Evolutionary conservation across 2,113 vertebrate genomes (phyloP).

Genomic region (Zingel zingel): DNA sequence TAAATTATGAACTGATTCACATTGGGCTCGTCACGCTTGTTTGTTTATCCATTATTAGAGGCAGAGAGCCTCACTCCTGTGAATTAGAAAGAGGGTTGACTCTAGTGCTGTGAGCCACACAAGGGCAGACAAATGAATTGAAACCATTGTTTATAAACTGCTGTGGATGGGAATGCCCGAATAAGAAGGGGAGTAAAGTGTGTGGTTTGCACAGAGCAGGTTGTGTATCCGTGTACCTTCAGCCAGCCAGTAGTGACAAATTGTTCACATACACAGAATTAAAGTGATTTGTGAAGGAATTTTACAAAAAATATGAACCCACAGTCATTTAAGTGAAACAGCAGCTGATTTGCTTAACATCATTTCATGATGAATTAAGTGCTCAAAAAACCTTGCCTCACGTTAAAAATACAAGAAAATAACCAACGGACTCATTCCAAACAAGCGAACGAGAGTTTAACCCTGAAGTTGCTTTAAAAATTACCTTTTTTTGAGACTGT

Average conservation of each 20-base stretch:
- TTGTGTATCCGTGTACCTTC: neutral
- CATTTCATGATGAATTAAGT: neutral
- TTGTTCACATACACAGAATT: neutral
- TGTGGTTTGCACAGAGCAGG: constrained; percentile 6
- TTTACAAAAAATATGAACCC: neutral
- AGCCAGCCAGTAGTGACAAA: neutral
- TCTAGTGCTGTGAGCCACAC: constrained; percentile 1
- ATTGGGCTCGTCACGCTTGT: constrained; percentile 59
- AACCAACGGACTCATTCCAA: constrained; percentile 2
- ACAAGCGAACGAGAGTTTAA: constrained; percentile 18
- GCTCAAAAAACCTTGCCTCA: neutral
- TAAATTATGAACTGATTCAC: constrained; percentile 73
- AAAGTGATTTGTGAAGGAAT: neutral
- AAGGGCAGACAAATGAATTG: constrained; percentile 23
- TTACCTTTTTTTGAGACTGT: constrained; percentile 51
- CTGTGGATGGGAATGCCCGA: neutral
- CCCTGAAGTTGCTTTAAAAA: constrained; percentile 30
- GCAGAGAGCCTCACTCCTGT: constrained; percentile 46
- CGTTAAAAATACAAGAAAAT: constrained; percentile 15
- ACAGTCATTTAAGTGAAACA: neutral
- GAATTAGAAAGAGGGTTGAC: constrained; percentile 56
- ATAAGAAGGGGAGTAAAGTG: neutral
- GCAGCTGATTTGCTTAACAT: neutral
- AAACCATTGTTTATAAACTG: constrained; percentile 12
- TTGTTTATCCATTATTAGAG: constrained; percentile 74